Conservation (phyloP, 2,113 vertebrate genomes). For the Ochotona princeps region DNA sequence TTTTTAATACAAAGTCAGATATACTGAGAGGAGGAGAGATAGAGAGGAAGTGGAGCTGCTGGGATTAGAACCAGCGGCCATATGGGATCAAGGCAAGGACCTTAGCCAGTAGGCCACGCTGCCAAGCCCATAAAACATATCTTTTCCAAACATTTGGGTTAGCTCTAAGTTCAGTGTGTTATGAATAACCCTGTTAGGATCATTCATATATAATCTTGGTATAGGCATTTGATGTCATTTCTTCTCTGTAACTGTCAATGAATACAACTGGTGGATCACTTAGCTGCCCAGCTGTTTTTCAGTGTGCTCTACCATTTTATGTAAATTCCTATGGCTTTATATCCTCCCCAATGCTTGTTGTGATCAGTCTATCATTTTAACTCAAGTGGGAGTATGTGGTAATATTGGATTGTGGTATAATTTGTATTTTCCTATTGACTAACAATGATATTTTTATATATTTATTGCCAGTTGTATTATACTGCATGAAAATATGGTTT, state of each 20-base stretch:
- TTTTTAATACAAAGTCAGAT: no score
- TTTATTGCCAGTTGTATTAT: not conserved
- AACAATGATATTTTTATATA: not conserved
- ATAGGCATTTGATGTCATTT: not conserved
- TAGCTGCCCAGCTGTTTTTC: not conserved
- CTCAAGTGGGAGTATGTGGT: not conserved
- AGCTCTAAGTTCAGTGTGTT: not conserved
- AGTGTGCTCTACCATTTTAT: not conserved
- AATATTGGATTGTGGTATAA: not conserved
- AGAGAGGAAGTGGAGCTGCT: no score
- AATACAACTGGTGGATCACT: not conserved
- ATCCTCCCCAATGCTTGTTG: not conserved
- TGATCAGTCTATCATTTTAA: not conserved
- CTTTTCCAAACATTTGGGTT: constrained; percentile 15
- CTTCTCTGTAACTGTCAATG: not conserved
- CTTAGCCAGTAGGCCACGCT: no score
- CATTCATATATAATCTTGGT: not conserved
- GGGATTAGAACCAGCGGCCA: no score
- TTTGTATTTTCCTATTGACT: not conserved
- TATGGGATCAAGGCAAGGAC: no score
- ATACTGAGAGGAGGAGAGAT: no score
- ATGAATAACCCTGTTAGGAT: not conserved
- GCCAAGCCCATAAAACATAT: not conserved
- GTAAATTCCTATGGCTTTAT: not conserved
- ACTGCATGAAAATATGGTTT: not conserved